A percentile compares a stretch with the other conserved stretches of the same genome.
phyloP scores from a whole-genome alignment of 2,113 vertebrate species.

The Prolemur simus region DNA sequence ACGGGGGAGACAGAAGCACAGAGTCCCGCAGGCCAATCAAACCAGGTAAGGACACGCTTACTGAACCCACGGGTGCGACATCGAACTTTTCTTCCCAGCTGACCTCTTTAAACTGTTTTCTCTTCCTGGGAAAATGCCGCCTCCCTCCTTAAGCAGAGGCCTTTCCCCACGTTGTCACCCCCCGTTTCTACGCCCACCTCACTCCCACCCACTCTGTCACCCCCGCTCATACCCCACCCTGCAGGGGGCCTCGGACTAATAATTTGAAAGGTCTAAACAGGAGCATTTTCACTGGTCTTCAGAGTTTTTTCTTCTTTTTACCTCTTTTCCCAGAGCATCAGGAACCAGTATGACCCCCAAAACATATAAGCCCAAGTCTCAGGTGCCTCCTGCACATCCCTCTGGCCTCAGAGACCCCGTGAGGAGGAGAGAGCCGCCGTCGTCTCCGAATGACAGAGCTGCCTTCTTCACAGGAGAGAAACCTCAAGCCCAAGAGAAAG shows the following conservation, averaged over 20 bases:
- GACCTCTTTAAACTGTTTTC: not conserved
- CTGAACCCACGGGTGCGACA: not conserved
- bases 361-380: not conserved
- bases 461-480: not conserved
- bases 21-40: not conserved
- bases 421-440: not conserved
- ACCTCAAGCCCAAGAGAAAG: not conserved
- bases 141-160: not conserved
- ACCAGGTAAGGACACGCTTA: constrained; percentile 60
- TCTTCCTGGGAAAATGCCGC: not conserved
- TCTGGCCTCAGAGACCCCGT: constrained; percentile 71
- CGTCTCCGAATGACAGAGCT: not conserved
- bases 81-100: not conserved
- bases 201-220: no score
- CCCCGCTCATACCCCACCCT: not conserved
- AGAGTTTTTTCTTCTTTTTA: not conserved
- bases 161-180: accelerated
- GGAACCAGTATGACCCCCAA: not conserved
- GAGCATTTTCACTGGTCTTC: not conserved
- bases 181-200: no score
- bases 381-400: not conserved
- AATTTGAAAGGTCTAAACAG: not conserved
- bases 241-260: not conserved
- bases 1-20: not conserved
- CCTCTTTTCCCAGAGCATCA: constrained; percentile 1